Conservation (phyloP, 2,797 vertebrate genomes). For the Phrynocephalus forsythii region DNA sequence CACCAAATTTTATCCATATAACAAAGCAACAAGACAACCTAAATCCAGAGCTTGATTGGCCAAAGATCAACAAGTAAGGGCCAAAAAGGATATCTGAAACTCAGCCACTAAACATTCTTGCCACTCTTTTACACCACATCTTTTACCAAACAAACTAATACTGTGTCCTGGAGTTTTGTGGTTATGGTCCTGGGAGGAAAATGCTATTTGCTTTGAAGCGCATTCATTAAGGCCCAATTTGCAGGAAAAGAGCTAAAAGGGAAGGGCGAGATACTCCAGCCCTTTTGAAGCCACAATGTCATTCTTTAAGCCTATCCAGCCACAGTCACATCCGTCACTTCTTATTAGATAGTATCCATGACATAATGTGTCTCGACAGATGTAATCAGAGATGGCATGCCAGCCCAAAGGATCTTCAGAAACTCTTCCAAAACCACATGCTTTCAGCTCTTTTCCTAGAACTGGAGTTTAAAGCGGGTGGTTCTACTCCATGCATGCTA, state of each 20-base stretch:
- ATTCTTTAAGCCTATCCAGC: conserved; percentile 33
- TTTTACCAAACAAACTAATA: not conserved
- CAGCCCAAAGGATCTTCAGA: conserved; percentile 35
- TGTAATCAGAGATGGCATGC: conserved; percentile 51
- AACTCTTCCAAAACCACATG: conserved; percentile 33
- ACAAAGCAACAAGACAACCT: not conserved
- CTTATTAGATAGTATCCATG: conserved; percentile 54
- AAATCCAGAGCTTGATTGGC: not conserved
- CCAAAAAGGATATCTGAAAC: not conserved
- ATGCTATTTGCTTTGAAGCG: not conserved
- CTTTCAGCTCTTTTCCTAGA: not conserved
- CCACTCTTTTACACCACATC: too few relatives aligned
- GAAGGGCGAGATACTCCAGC: not conserved
- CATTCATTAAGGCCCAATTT: not conserved
- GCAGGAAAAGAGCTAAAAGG: not conserved
- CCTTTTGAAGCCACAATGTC: not conserved
- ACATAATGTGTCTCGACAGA: conserved; percentile 48
- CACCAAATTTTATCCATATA: not conserved
- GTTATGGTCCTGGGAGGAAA: not conserved
- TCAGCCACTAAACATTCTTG: not conserved
- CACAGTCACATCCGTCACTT: conserved; percentile 67
- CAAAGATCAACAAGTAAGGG: not conserved
- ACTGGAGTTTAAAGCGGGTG: not conserved
- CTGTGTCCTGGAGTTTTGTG: not conserved
- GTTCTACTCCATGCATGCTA: not conserved